phyloP scores from a whole-genome alignment of 2,797 vertebrate genomes.

The Trichosurus vulpecula region DNA sequence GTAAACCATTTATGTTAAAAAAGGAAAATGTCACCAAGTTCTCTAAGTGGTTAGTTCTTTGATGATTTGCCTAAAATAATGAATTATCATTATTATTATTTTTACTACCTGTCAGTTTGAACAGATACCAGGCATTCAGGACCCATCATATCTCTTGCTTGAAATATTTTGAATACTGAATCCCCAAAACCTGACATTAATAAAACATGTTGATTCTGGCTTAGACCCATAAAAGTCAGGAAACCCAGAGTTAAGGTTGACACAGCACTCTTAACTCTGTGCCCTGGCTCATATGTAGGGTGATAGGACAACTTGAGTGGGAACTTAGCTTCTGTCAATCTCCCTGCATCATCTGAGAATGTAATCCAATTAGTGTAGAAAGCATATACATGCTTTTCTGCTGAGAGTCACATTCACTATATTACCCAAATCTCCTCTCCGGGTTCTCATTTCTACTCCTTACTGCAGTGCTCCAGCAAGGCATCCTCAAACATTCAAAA shows the following conservation, averaged over 20 bases:
- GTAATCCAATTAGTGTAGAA: slow-evolving; percentile 80
- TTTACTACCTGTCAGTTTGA: slow-evolving; percentile 62
- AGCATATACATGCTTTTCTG: slow-evolving; percentile 71
- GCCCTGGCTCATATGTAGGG: slow-evolving; percentile 71
- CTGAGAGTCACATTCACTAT: slow-evolving; percentile 58
- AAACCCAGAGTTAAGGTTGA: slow-evolving; percentile 76
- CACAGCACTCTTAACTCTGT: slow-evolving; percentile 71
- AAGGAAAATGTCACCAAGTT: slow-evolving; percentile 43
- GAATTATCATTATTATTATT: slow-evolving; percentile 49
- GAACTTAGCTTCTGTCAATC: slow-evolving; percentile 68
- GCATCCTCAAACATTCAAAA: slow-evolving; percentile 76
- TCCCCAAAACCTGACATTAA: slow-evolving; percentile 75
- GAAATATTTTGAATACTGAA: slow-evolving; percentile 78
- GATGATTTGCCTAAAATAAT: slow-evolving; percentile 46
- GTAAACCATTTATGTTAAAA: slow-evolving; percentile 62
- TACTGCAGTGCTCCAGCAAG: slow-evolving; percentile 70
- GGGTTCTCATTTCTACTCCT: slow-evolving; percentile 71
- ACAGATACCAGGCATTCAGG: slow-evolving; percentile 71
- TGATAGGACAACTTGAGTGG: slow-evolving; percentile 42
- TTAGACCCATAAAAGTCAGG: slow-evolving; percentile 80
- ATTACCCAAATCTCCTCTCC: slow-evolving; percentile 62
- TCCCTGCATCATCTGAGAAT: slow-evolving; percentile 73
- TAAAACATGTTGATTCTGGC: slow-evolving; percentile 80
- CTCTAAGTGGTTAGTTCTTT: slow-evolving; percentile 60
- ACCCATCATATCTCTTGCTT: slow-evolving; percentile 69